phyloP scores from a whole-genome alignment of 1,140 invertebrate genomes.

The Trachelipus rathkii region DNA sequence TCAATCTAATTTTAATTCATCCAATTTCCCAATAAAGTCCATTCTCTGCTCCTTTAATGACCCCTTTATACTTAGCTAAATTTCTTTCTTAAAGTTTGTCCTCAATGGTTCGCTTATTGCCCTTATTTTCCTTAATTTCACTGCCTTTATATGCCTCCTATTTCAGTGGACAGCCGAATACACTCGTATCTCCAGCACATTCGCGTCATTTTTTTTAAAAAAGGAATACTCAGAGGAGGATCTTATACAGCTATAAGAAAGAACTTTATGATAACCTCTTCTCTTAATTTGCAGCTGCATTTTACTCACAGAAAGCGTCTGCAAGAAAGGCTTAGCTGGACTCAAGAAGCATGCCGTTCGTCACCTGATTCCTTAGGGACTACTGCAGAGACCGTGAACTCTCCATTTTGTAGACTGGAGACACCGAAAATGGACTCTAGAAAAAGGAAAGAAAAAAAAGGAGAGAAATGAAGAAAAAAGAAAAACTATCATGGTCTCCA shows the following conservation, averaged over 20 bases:
- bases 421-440: conserved; percentile 40
- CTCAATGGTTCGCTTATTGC: not conserved
- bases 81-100: no score
- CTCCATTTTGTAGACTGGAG: conserved; percentile 46
- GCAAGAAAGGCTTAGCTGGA: not conserved
- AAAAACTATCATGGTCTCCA: conserved; percentile 28
- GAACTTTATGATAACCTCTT: conserved; percentile 5
- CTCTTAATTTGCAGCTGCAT: not conserved
- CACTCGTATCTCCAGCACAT: not conserved
- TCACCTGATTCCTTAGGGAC: conserved; percentile 41
- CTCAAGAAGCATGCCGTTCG: conserved; percentile 27
- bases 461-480: no score
- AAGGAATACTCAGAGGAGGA: not conserved
- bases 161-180: not conserved
- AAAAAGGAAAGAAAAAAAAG: conserved; percentile 33
- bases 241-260: not conserved
- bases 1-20: no score
- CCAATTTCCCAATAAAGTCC: no score
- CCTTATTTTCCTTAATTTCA: not conserved
- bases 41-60: no score
- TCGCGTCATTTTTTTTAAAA: not conserved
- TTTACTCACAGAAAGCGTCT: not conserved
- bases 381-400: conserved; percentile 43
- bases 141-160: not conserved
- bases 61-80: no score